A percentile compares a stretch with the other conserved stretches of the same genome.
These are phyloP conservation scores for Lindbergichthys nudifrons DNA, from an alignment of 2,797 vertebrate genomes.

Conservation along the genomic window DNA sequence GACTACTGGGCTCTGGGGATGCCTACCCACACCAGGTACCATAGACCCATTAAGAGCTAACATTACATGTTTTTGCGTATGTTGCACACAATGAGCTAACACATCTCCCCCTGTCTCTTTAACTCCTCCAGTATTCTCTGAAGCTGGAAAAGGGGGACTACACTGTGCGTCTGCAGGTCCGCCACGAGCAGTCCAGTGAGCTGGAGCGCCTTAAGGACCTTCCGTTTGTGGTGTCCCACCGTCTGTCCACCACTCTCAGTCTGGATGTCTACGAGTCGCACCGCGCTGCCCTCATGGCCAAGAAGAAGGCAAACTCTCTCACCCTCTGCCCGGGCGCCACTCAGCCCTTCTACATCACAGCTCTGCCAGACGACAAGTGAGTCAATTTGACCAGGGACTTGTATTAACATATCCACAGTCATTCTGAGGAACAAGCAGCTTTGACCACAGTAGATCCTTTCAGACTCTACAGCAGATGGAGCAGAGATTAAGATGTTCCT, in stretches of 20 bases:
- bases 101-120: background rate
- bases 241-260: constrained; percentile 92
- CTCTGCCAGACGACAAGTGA: constrained; percentile 98
- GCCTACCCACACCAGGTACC: constrained; percentile 96
- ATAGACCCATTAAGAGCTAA: background rate
- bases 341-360: constrained; percentile 93
- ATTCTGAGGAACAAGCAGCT: background rate
- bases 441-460: background rate
- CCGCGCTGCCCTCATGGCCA: constrained; percentile 92
- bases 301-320: constrained; percentile 95
- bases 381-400: constrained; percentile 58
- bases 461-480: background rate
- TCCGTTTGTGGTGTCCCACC: constrained; percentile 95
- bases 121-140: constrained; percentile 90
- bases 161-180: constrained; percentile 94
- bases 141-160: constrained; percentile 99
- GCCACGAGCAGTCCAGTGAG: constrained; percentile 95
- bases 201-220: constrained; percentile 97
- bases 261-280: constrained; percentile 96
- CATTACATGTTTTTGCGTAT: background rate
- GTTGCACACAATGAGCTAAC: background rate
- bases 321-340: constrained; percentile 90
- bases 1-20: constrained; percentile 95
- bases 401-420: background rate
- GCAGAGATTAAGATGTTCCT: background rate